Evolutionary conservation across 2,113 vertebrate species (phyloP).

Genomic region (Sebastes fasciatus): DNA sequence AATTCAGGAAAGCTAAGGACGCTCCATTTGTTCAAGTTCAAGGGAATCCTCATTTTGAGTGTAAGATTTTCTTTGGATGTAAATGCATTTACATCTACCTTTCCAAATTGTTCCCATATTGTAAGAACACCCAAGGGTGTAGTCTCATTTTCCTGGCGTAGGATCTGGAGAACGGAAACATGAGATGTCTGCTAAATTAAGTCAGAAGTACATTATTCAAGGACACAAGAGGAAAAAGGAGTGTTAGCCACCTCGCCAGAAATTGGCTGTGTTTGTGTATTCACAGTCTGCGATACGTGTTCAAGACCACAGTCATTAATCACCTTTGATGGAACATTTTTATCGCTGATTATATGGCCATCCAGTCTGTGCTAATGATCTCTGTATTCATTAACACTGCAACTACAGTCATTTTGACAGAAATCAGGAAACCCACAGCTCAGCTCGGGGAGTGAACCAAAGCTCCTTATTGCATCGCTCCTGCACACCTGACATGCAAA

Average conservation of each 20-base stretch:
- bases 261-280: slow-evolving; percentile 32
- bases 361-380: slow-evolving; percentile 15
- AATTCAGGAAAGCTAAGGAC: neutral
- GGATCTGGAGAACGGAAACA: slow-evolving; percentile 41
- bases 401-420: slow-evolving; percentile 1
- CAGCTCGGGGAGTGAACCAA: neutral
- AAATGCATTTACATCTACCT: slow-evolving; percentile 39
- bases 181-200: slow-evolving; percentile 43
- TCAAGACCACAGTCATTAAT: slow-evolving; percentile 43
- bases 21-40: neutral
- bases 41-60: slow-evolving; percentile 8
- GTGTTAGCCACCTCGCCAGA: slow-evolving; percentile 1
- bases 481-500: neutral
- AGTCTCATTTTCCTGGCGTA: slow-evolving; percentile 65
- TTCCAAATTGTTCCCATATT: slow-evolving; percentile 52
- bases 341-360: slow-evolving; percentile 23
- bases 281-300: slow-evolving; percentile 26
- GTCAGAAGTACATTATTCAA: slow-evolving; percentile 42
- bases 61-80: slow-evolving; percentile 30
- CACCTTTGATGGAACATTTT: slow-evolving; percentile 28
- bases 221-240: neutral
- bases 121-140: slow-evolving; percentile 59
- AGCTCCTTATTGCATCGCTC: neutral
- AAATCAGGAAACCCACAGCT: slow-evolving; percentile 16
- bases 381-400: slow-evolving; percentile 20